Base-by-base conservation (phyloP, 2,113 vertebrate genomes). In the Siphamia tubifer region DNA sequence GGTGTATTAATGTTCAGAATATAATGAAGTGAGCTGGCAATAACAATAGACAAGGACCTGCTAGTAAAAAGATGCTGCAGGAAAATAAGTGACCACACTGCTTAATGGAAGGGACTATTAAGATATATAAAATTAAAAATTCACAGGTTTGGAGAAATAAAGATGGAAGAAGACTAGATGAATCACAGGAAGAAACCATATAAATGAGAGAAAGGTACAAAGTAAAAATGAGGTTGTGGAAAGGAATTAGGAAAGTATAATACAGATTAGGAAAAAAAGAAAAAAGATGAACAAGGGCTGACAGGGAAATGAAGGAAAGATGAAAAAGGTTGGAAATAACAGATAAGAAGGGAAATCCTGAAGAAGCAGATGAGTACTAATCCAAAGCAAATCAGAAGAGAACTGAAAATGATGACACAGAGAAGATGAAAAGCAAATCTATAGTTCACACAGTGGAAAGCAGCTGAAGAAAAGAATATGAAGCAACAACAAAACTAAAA, bases 331-430 rank as follows among this genome's bases (percentile, higher is more conserved):
- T 49, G 19, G 36, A 65, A 38, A 66, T 53, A 17, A 44, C 20
- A 23, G 3, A 23, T 3, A 24, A 7, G 31, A 17, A 38, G 74
- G 19, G 0, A 16, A 38, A 58, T 55, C 49, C n/a, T 34, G 19
- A 17, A 63, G 38, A 54, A 24, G 55, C 17, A 25, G 67, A 63
- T 54, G 52, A 24, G 0, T 6, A 60, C 12, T 67, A 45, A 77
- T 67, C 49, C 17, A 0, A 66, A 42, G n/a, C 5, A 16, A 38
- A 61, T 6, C 25, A 2, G 1, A n/a, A 20, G 39, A 48, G 17
- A 60, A 16, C 8, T 40, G 54, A 63, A 82, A 57, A 65, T 31
- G 28, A 65, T 58, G 66, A 70, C 32, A 32, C 34, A 36, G 49
- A 17, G 20, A 16, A 49, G 47, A 67, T 21, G 27, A 53, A 28